phyloP scores from a whole-genome alignment of 1,140 invertebrate species.

The Brachionus koreanus region DNA sequence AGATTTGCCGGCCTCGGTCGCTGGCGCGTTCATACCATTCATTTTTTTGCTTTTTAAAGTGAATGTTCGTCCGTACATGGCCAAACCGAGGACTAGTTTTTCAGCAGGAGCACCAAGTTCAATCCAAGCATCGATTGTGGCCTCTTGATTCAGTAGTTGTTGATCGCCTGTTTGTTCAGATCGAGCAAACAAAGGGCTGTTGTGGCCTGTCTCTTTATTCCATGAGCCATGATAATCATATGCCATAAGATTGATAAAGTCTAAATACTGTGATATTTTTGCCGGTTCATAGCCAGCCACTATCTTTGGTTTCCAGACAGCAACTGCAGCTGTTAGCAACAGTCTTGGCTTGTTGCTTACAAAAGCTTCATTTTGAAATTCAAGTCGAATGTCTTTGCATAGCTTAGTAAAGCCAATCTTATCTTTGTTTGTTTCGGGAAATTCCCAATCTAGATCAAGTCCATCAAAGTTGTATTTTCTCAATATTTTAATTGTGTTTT shows the following conservation, averaged over 20 bases:
- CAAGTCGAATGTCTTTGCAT: slow-evolving; percentile 74
- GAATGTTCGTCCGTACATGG: slow-evolving; percentile 69
- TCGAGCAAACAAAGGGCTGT: slow-evolving; percentile 53
- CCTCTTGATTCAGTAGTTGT: slow-evolving; percentile 48
- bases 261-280: slow-evolving; percentile 78
- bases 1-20: slow-evolving; percentile 67
- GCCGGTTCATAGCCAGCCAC: slow-evolving; percentile 87
- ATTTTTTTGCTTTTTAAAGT: slow-evolving; percentile 59
- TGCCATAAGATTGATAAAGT: slow-evolving; percentile 87
- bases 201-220: slow-evolving; percentile 74
- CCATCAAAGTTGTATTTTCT: slow-evolving; percentile 90
- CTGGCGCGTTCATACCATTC: slow-evolving; percentile 76
- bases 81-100: slow-evolving; percentile 76
- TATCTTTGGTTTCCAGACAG: slow-evolving; percentile 76
- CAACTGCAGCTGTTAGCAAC: slow-evolving; percentile 86
- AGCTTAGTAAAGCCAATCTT: slow-evolving; percentile 81
- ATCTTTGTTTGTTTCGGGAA: slow-evolving; percentile 77
- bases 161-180: slow-evolving; percentile 47
- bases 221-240: slow-evolving; percentile 91
- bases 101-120: slow-evolving; percentile 69
- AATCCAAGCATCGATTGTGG: slow-evolving; percentile 65
- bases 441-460: slow-evolving; percentile 93
- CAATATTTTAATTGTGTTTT: slow-evolving; percentile 72
- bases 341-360: slow-evolving; percentile 70
- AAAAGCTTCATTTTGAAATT: slow-evolving; percentile 78